Conservation (phyloP, 64 coral and sea anemone species). For the Hydrozoanthus tunicans region DNA sequence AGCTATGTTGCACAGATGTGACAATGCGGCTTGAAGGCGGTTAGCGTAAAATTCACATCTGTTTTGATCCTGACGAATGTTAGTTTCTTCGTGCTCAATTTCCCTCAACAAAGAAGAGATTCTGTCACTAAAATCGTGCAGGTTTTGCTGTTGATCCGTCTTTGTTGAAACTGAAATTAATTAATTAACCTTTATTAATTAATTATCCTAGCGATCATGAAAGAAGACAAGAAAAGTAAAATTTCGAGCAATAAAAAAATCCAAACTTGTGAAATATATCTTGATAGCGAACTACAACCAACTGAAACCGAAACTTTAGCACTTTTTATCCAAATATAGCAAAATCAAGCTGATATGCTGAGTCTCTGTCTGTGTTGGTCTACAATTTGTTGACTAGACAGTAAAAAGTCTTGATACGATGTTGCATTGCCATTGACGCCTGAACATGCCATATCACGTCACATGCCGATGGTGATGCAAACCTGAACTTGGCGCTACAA, state of each 20-base stretch:
- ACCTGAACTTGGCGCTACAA: background rate
- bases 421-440: background rate
- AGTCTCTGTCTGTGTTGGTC: background rate
- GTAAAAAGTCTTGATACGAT: background rate
- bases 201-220: background rate
- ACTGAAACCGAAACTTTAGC: background rate
- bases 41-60: conserved; percentile 48
- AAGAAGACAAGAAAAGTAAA: background rate
- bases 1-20: background rate
- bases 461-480: background rate
- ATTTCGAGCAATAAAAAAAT: background rate
- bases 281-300: background rate
- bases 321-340: background rate
- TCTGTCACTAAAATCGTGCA: conserved; percentile 3
- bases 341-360: background rate
- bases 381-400: background rate
- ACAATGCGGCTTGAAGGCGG: conserved; percentile 9
- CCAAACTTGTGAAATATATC: background rate
- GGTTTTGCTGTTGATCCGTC: conserved; percentile 5
- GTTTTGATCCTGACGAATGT: background rate
- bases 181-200: background rate
- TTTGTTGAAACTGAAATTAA: background rate
- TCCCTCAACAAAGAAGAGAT: conserved; percentile 22
- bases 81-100: conserved; percentile 5
- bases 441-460: background rate